These are phyloP conservation scores for Gadopsis marmoratus DNA, from an alignment of 2,797 vertebrate genomes.

Conservation along the genomic window DNA sequence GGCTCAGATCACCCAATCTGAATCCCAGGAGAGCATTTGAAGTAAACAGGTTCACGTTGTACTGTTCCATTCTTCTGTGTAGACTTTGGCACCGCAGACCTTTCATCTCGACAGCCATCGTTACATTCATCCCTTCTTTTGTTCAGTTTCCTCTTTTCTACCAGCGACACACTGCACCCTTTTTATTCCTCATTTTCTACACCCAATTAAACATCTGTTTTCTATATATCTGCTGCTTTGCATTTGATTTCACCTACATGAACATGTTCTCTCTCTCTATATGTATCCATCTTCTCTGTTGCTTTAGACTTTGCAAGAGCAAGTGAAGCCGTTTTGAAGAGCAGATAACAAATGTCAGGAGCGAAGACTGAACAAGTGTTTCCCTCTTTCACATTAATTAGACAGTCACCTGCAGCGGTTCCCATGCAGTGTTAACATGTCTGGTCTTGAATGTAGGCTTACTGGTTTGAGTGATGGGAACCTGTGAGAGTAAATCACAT, in stretches of 20 bases:
- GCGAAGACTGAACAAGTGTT: conserved; percentile 18
- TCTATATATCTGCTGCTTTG: not conserved
- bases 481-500: not conserved
- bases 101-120: conserved; percentile 31
- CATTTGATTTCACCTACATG: not conserved
- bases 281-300: not conserved
- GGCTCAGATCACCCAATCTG: conserved; percentile 30
- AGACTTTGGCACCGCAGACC: conserved; percentile 37
- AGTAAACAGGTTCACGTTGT: conserved; percentile 55
- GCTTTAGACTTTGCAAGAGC: not conserved
- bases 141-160: not conserved
- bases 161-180: not conserved
- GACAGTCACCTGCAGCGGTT: conserved; percentile 62
- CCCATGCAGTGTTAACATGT: conserved; percentile 61
- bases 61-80: conserved; percentile 26
- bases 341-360: conserved; percentile 32
- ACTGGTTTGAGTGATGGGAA: conserved; percentile 54
- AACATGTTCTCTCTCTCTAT: not conserved
- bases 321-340: not conserved
- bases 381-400: conserved; percentile 28
- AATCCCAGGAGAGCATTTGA: conserved; percentile 37
- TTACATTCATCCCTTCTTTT: not conserved
- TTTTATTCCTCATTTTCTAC: not conserved
- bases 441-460: conserved; percentile 53
- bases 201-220: not conserved